These are phyloP conservation scores for Platycercus adscitus DNA, from an alignment of 2,113 vertebrate species.

Conservation along the genomic window DNA sequence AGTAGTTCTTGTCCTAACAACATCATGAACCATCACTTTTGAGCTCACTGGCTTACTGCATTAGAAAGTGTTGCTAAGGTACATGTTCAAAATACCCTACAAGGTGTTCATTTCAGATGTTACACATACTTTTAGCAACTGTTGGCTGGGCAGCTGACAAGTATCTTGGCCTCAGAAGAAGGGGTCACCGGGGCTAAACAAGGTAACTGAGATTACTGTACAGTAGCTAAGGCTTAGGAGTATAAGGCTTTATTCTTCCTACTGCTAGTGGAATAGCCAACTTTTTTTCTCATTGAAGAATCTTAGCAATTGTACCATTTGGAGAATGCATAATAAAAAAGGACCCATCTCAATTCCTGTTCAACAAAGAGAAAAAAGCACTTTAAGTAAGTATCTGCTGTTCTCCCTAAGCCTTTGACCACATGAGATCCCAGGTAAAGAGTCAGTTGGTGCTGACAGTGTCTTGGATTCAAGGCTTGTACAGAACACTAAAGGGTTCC, in stretches of 20 bases:
- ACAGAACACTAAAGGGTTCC: neutral
- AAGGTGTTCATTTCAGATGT: neutral
- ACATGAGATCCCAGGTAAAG: neutral
- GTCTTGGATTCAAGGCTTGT: neutral
- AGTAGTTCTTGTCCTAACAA: neutral
- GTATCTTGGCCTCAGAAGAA: neutral
- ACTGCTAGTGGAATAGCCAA: neutral
- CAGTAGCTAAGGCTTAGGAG: neutral
- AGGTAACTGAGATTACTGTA: neutral
- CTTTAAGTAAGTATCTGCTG: neutral
- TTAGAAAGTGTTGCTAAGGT: neutral
- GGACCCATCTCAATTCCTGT: neutral
- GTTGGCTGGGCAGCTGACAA: neutral
- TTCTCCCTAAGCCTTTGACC: neutral
- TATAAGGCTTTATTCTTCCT: neutral
- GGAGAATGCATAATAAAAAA: neutral
- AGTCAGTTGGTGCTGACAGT: accelerated
- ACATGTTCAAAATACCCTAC: neutral
- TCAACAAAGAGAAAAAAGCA: neutral
- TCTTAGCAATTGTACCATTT: neutral
- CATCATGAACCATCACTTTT: neutral
- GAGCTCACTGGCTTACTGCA: neutral
- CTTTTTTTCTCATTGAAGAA: neutral
- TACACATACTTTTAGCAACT: neutral
- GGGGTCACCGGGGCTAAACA: neutral